Base-by-base conservation (phyloP, 2,797 vertebrate species). In the Argya squamiceps region DNA sequence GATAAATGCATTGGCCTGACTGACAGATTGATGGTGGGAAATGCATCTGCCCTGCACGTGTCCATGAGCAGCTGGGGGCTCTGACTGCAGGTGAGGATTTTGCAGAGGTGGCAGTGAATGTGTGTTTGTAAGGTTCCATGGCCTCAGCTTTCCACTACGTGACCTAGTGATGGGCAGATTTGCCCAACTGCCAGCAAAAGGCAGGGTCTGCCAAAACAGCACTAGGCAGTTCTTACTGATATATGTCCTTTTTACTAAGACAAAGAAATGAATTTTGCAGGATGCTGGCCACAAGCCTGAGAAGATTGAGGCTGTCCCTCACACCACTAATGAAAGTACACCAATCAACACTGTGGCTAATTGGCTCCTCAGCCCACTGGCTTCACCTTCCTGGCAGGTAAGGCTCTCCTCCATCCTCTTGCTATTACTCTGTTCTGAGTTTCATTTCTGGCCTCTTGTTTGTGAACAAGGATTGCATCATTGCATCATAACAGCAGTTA, bases 401-500 rank as follows among this genome's bases (percentile, higher is more conserved):
- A 83, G 22, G 20, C 15, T 80, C 32, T 69, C 14, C 41, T 93
- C 52, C 30, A 37, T 44, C 26, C 24, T 82, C 22, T 37, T 76
- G 23, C n/a, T 74, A 3, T 73, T 92, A 52, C 16, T 4, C 32
- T 67, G 6, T 17, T 67, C 32, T 62, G 59, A 77, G 52, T 90
- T 79, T 84, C 5, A 17, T 63, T 84, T 92, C 74, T 90, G 4
- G 8, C 17, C 10, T 78, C 76, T 68, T 23, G 14, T 90, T 81
- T 90, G 21, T 22, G 81, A 84, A 41, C 36, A 73, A 39, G 5
- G 37, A 69, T 93, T 88, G 36, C 71, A 91, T 71, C 73, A 82
- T 74, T 82, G 37, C 52, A 29, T 74, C 81, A 13, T 71, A 89
- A 89, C 50, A 64, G 39, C 49, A 69, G 71, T 65, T 94, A 91